Evolutionary conservation across 2,888 invertebrate genomes (phyloP).

Genomic region (Cecidostiba fungosa): DNA sequence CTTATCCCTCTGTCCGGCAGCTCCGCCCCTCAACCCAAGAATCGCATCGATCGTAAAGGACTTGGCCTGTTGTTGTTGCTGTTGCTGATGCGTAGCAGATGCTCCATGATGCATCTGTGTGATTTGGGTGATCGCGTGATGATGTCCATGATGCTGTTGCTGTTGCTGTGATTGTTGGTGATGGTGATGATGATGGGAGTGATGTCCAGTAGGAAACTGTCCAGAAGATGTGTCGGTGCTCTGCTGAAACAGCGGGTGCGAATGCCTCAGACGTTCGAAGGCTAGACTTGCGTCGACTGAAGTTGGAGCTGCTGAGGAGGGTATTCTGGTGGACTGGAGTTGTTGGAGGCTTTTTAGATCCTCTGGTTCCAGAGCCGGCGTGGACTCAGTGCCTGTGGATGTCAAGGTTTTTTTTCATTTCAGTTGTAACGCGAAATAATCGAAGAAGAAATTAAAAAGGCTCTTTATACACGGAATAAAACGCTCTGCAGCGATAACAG

Average conservation of each 20-base stretch:
- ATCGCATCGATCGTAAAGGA: conserved; percentile 95
- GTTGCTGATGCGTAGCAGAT: conserved; percentile 67
- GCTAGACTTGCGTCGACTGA: conserved; percentile 66
- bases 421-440: too few relatives aligned
- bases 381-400: not conserved
- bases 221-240: conserved; percentile 61
- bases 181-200: conserved; percentile 43
- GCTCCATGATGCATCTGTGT: conserved; percentile 72
- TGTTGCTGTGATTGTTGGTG: conserved; percentile 51
- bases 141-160: conserved; percentile 66
- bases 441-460: too few relatives aligned
- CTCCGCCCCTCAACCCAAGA: conserved; percentile 85
- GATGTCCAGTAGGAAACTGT: conserved; percentile 43
- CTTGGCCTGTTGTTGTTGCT: conserved; percentile 82
- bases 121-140: conserved; percentile 66
- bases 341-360: conserved; percentile 49
- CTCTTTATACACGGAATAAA: too few relatives aligned
- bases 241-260: conserved; percentile 61
- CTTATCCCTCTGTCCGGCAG: conserved; percentile 74
- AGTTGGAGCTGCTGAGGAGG: not conserved
- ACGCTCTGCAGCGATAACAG: too few relatives aligned
- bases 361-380: conserved; percentile 35
- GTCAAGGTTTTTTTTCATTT: not conserved
- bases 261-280: conserved; percentile 75
- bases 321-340: conserved; percentile 24